Evolutionary conservation across 1,140 invertebrate genomes (phyloP), one percentile per base, ranked within the genome.

Genomic region (Caenorhabditis latens): DNA sequence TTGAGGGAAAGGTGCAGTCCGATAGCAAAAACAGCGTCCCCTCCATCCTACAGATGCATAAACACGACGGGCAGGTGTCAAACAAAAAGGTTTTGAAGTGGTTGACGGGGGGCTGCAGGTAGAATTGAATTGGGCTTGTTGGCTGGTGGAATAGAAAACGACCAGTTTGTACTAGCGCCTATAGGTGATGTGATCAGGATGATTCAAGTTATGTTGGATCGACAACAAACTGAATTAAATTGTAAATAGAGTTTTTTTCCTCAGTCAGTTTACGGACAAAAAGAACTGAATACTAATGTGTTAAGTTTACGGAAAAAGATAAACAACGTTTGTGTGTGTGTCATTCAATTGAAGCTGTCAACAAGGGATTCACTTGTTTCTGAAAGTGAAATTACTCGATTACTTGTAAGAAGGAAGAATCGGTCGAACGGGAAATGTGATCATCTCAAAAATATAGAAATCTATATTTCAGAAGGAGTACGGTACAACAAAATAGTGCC

Each of bases 101-200:
- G 83, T 58, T 61, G 83, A 63, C 53, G 55, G 83, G 83, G 32
- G 79, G 24, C 48, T 63, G 83, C 58, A 84, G 58, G 83, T 84
- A 84, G 83, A 84, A 61, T 84, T 84, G 83, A 84, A 63, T 58
- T 61, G 58, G 83, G 58, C 42, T 58, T 58, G 53, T 63, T 42
- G 53, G 58, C 55, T 55, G 55, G 43, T 21, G 21, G 13, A 21
- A 40, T 9, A n/a, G 32, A 58, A 43, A 61, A 46, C 83, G 83
- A 84, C 53, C 40, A 63, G 83, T 61, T 84, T 58, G 58, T 84
- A 63, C 53, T 61, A 83, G 50, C 16, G 40, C 53, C 46, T 53
- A 48, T 50, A 83, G 83, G 58, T 63, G 83, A 84, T 58, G 83
- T 61, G 83, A 84, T 84, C 53, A 84, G 58, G 83, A 84, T 61